phyloP scores from a whole-genome alignment of 92 coral and sea anemone species.

The Epizoanthus scotinus region DNA sequence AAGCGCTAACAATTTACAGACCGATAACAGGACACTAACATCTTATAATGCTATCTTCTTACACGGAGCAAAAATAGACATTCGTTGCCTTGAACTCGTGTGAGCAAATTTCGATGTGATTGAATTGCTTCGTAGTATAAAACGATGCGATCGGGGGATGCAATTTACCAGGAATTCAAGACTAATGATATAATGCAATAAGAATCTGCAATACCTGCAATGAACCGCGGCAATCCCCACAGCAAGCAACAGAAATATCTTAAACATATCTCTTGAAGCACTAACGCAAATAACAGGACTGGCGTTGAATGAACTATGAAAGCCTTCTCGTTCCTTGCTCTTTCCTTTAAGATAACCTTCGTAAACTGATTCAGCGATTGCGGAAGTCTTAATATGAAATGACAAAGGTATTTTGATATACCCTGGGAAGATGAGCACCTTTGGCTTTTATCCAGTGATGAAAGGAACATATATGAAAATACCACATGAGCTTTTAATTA shows the following conservation, averaged over 20 bases:
- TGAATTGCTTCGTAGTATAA: not conserved
- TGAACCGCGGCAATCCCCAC: slow-evolving; percentile 12
- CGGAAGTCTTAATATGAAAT: not conserved
- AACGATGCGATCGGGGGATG: not conserved
- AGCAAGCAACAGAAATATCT: not conserved
- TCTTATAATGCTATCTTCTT: not conserved
- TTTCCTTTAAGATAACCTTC: not conserved
- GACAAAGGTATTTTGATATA: not conserved
- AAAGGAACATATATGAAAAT: no score
- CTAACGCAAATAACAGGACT: no score
- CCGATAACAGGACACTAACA: not conserved
- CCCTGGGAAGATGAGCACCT: not conserved
- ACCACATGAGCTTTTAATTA: no score
- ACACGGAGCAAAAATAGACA: not conserved
- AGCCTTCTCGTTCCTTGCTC: not conserved
- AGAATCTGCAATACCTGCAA: slow-evolving; percentile 4
- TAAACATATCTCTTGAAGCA: not conserved
- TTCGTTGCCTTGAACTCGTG: not conserved
- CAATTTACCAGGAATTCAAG: no score
- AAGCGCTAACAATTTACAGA: no score
- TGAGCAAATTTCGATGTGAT: not conserved
- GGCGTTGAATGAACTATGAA: not conserved
- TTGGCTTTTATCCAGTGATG: not conserved
- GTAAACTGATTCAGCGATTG: not conserved
- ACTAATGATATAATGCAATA: no score